Base-by-base conservation (phyloP, 2,888 invertebrate species). In the Thelaira solivaga region DNA sequence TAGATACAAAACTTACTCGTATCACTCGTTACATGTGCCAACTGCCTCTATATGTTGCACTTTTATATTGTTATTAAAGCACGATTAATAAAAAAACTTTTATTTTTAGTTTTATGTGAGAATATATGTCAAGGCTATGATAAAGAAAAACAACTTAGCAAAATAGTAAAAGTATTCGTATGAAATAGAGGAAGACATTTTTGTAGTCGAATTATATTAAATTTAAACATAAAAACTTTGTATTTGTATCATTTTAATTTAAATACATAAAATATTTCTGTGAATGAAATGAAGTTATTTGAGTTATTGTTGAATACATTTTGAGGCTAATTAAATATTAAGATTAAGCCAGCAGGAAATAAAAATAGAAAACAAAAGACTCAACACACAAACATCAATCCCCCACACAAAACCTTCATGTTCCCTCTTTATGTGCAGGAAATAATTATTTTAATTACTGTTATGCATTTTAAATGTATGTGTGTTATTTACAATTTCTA, bases 91-190 rank as follows among this genome's bases (percentile, higher is more conserved):
- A 31, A 57, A 16, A 26, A 62, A 11, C 11, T 62, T 26, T 67
- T 47, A 55, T 29, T 72, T 45, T 39, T 31, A 47, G 11, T 72
- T 45, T 62, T 45, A 61, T 51, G 53, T 61, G 29, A 75, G 59
- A 75, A 78, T 74, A 74, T 78, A 55, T 78, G 78, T 78, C 78
- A 78, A 78, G 78, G 78, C 78, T 74, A 22, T 55, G 26, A 65
- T 69, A 31, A 36, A 78, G 55, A 69, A 51, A 55, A n/a, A n/a
- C n/a, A n/a, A n/a, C n/a, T 39, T 59, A 29, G 18, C 24, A 47
- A 47, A 55, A 55, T 26, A 57, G 43, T 67, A 67, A 67, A 55
- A 57, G 36, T 57, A 18, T 18, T 29, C 18, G 1, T 8, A 26
- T 36, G 24, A 26, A 13, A 6, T 26, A 24, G 10, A 57, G 47